Conservation (phyloP, 2,888 invertebrate species). For the Luperina testacea region DNA sequence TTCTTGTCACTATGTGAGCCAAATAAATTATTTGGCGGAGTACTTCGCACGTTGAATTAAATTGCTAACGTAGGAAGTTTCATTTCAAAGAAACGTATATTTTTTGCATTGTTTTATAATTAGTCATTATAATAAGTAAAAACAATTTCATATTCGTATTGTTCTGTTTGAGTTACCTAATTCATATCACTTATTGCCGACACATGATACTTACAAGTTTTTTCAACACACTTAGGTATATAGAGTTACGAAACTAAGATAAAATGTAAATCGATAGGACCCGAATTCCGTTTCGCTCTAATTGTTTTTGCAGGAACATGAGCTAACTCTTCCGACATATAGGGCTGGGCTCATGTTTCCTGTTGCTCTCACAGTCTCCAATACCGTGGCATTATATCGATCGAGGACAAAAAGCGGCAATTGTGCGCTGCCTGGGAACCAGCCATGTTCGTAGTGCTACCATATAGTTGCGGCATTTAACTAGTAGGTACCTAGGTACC, state of each 20-base stretch:
- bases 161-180: slow-evolving; percentile 6
- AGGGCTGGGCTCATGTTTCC: slow-evolving; percentile 92
- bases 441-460: slow-evolving; percentile 22
- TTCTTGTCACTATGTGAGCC: slow-evolving; percentile 10
- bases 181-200: slow-evolving; percentile 27
- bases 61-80: slow-evolving; percentile 49
- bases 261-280: slow-evolving; percentile 73
- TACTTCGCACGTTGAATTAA: slow-evolving; percentile 27
- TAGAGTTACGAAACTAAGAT: slow-evolving; percentile 54
- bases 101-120: slow-evolving; percentile 39
- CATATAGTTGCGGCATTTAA: slow-evolving; percentile 53
- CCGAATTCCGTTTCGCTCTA: slow-evolving; percentile 87
- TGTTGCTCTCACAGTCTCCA: slow-evolving; percentile 91
- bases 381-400: slow-evolving; percentile 86
- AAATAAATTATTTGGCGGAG: slow-evolving; percentile 26
- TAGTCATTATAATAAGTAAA: slow-evolving; percentile 22
- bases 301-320: slow-evolving; percentile 90
- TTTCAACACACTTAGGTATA: slow-evolving; percentile 31
- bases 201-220: slow-evolving; percentile 20
- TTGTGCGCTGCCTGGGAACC: slow-evolving; percentile 82
- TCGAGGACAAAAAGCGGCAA: slow-evolving; percentile 81
- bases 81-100: slow-evolving; percentile 53
- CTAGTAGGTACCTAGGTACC: slow-evolving; percentile 31
- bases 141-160: background rate
- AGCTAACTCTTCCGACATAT: slow-evolving; percentile 93